Base-by-base conservation (phyloP, 2,888 invertebrate species). In the Punctoribates punctum region DNA sequence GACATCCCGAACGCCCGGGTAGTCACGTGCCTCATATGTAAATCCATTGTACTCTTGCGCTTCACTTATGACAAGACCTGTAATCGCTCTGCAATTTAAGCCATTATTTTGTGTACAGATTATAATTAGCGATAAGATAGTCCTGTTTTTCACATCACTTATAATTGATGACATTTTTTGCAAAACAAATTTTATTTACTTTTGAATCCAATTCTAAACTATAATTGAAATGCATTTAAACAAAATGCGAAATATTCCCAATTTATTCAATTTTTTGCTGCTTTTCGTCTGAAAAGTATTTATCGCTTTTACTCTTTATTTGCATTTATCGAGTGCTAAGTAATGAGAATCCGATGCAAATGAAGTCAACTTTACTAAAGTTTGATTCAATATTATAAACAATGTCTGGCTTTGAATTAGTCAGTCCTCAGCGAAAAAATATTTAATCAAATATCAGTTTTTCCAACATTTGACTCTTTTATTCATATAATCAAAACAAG, bases 1-100 rank as follows among this genome's bases (percentile, higher is more conserved):
- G 6, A 15, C 34, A 65, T 65, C 34, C 13, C 5, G 15, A 65
- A 65, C n/a, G 62, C 6, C n/a, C 11, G 8, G 15, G 27, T 34
- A 65, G 62, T 9, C 62, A 65, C 62, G 62, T 65, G 62, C 34
- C 62, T 34, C 17, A 65, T 65, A 65, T 65, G 62, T 65, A 65
- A 60, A 65, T 13, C 62, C 62, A 65, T 65, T 65, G 62, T 65
- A 9, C 4, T 34, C 29, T 15, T 34, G 62, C 9, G 11, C 25
- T 11, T 25, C 25, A 57, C 9, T 25, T 9, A 3, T 57, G 15
- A 25, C 25, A 57, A 9, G 25, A 25, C 25, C 11, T 23, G 8
- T 57, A 57, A 57, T 57, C 57, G 57, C 25, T 57, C 25, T 23
- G 23, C 54, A 3, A 54, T 54, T 57, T 3, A 34, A 65, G 3